Base-by-base conservation (phyloP, 2,797 vertebrate genomes). In the Argentina silus region DNA sequence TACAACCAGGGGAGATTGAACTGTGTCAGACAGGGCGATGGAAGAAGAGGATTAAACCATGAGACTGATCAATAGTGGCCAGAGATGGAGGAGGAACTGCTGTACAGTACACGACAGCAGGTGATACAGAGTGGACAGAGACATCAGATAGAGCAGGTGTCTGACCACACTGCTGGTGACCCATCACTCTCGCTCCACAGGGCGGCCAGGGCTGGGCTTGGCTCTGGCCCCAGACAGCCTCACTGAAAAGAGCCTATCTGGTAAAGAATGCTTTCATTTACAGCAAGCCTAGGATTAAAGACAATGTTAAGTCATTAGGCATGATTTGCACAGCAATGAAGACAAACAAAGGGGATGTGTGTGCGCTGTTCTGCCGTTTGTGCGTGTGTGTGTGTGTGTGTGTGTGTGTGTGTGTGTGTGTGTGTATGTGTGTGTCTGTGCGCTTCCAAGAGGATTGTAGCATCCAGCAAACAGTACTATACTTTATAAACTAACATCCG, bases 1-100 rank as follows among this genome's bases (percentile, higher is more conserved):
- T 60, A 74, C 76, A 84, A 72, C 60, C 77, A 81, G 76, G 77
- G 74, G 60, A 73, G 78, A 89, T 87, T 72, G 81, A 90, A 88
- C 69, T 14, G 71, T 2, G 21, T 62, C 78, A 8, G 62, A 84
- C 81, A 76, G 85, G 77, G 65, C 79, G 27, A 47, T 79, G 78
- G 77, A 85, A 79, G 6, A 72, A 76, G 77, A 82, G 81, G 81
- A 86, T 89, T 90, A 90, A 89, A 90, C 87, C 85, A 83, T 82
- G 86, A 85, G 70, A 71, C 70, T 57, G 83, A 88, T 89, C 87
- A 80, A 87, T 89, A 85, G 73, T 43, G 27, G 23, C 50, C 50
- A 55, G 67, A 5, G 27, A 36, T 43, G 65, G 65, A 53, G 65
- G n/a, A 9, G 42, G 42, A 44, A n/a, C 27, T 44, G 63, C n/a